Conservation (phyloP, 1,140 invertebrate genomes). For the Tribolium madens region DNA sequence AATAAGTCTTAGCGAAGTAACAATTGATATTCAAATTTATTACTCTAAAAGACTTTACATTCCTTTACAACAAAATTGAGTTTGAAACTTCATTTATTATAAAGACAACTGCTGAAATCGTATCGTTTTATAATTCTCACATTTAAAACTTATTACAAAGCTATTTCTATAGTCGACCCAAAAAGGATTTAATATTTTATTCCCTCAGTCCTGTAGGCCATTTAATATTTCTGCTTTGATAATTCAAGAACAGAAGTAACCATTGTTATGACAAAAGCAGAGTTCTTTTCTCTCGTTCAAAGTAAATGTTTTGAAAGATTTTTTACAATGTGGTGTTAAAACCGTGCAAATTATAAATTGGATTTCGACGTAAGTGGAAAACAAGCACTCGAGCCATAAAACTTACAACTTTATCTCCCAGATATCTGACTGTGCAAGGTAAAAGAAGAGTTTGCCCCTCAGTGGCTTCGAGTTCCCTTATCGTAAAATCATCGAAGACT, state of each 20-base stretch:
- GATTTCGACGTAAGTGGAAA: slow-evolving; percentile 29
- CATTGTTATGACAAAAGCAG: slow-evolving; percentile 25
- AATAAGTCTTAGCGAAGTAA: neutral
- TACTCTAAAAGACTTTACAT: neutral
- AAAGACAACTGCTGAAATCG: slow-evolving; percentile 20
- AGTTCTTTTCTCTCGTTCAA: neutral
- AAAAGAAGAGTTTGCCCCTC: slow-evolving; percentile 72
- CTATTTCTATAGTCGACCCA: slow-evolving; percentile 22
- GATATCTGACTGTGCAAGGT: slow-evolving; percentile 72
- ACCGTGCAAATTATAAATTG: slow-evolving; percentile 28
- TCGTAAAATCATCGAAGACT: slow-evolving; percentile 58
- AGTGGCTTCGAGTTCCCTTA: slow-evolving; percentile 57
- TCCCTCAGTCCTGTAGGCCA: slow-evolving; percentile 33
- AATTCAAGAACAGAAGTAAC: slow-evolving; percentile 22
- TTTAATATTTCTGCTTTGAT: slow-evolving; percentile 34
- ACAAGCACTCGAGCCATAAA: slow-evolving; percentile 24
- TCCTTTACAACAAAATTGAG: slow-evolving; percentile 7
- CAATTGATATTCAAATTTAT: slow-evolving; percentile 21
- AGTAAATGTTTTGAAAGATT: neutral
- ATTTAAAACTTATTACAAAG: slow-evolving; percentile 36
- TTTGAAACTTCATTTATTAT: slow-evolving; percentile 28
- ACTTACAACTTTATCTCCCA: slow-evolving; percentile 75
- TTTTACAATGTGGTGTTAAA: slow-evolving; percentile 14
- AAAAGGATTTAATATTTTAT: slow-evolving; percentile 39
- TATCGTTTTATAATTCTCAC: slow-evolving; percentile 22